Base-by-base conservation (phyloP, 2,113 vertebrate species). In the Bufo bufo region DNA sequence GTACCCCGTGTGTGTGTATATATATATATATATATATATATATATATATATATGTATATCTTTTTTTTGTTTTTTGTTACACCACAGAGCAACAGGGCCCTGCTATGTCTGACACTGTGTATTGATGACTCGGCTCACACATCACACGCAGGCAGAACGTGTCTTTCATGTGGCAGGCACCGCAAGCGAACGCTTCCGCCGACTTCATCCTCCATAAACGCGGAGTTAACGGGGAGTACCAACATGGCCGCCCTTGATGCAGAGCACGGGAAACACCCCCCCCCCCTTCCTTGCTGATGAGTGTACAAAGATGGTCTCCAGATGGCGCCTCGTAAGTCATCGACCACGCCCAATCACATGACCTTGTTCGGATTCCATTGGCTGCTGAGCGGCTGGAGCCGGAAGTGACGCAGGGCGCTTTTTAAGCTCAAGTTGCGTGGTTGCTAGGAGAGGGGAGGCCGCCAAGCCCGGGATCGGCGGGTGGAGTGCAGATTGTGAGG, bases 391-490 rank as follows among this genome's bases (percentile, higher is more conserved):
- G 47, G 59, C 20, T 65, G 59, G 23, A 11, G 12, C 6, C 13
- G 85, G 85, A 87, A 81, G 17, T 87, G 85, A 72, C 77, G 77
- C 7, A 3, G 9, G 1, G 33, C 49, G 63, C 49, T 52, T 20
- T n/a, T 16, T 23, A 17, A 8, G 7, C 20, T 43, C 33, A 19
- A 78, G 63, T 45, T 81, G 77, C 85, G 77, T 81, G 85, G 86
- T 87, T 87, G 86, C 86, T 87, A 87, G 86, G 86, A 20, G 78
- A 87, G 20, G 20, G 1, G 86, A 87, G 86, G 78, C 86, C 86
- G 86, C 86, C 66, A 50, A 82, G 78, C 86, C 78, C 65, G 77
- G 85, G 85, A 86, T 75, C 85, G 65, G 85, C 77, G 47, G 77
- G 23, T 12, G 69, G 33, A 33, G 33, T 33, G 33, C 33, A 33